Evolutionary conservation across 2,888 invertebrate species (phyloP), one percentile per base, ranked within the genome.

Genomic region (Bhutanitis thaidina): DNA sequence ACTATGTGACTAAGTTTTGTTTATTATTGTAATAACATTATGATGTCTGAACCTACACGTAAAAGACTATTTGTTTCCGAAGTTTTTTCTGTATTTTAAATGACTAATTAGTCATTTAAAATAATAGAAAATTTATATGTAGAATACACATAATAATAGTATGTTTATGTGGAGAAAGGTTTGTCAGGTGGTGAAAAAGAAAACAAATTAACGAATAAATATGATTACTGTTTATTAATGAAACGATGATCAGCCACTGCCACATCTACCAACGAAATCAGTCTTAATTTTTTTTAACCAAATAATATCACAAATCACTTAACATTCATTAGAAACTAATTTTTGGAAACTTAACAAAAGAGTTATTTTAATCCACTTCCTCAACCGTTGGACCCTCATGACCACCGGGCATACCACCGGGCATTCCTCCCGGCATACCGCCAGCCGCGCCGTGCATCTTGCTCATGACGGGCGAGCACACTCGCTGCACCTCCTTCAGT

Each of bases 381-480:
- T 54, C 53, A 0, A 53, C 38, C 7, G 53, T 53, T 32, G 53
- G 53, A 7, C 54, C 54, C 5, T 37, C 41, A 12, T 29, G 30
- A 7, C 20, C 20, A 9, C 29, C 45, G 9, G 41, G 13, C 44
- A 94, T 74, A 3, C 37, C 49, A 0, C 41, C 41, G 3, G 36
- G 49, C 49, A 43, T 36, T n/a, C 49, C 43, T 1, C 43, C 49
- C 1, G 50, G 50, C 44, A 29, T 45, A 20, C 59, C 39, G 2
- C 27, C 49, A 55, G 65, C 37, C 55, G 56, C 90, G 54, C 92
- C 93, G 59, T 91, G 91, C 66, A 91, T 65, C 65, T 91, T 91
- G 57, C 80, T 86, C 91, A 92, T 91, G 36, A 90, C 62, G 1
- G 91, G 93, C 71, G 69, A 88, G 64, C 92, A 93, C 10, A 82